These are phyloP conservation scores for Bubo bubo DNA, from an alignment of 2,113 vertebrate species.

Conservation along the genomic window DNA sequence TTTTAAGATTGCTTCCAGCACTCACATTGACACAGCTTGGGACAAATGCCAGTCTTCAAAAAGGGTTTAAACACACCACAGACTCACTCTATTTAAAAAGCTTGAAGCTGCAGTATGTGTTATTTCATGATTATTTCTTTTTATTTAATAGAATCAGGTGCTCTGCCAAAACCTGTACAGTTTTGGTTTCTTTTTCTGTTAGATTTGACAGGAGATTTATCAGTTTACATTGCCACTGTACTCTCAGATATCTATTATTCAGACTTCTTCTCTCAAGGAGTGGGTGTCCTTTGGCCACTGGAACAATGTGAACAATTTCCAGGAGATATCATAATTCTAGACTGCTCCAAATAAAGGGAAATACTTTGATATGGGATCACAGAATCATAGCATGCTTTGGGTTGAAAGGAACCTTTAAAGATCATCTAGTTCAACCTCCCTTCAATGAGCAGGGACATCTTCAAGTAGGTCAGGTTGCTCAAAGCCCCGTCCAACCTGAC, in stretches of 20 bases:
- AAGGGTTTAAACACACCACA: background rate
- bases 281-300: background rate
- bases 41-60: background rate
- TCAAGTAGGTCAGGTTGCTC: background rate
- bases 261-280: background rate
- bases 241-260: background rate
- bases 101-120: background rate
- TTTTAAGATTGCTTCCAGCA: background rate
- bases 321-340: background rate
- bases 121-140: background rate
- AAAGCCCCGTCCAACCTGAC: fast-evolving
- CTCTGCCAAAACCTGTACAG: background rate
- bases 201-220: background rate
- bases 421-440: fast-evolving
- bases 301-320: background rate
- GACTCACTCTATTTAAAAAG: background rate
- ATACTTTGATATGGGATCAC: fast-evolving
- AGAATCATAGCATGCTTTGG: background rate
- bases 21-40: background rate
- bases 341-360: background rate
- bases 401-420: background rate
- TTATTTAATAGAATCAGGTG: background rate
- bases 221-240: background rate
- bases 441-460: background rate
- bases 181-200: background rate